phyloP scores from a whole-genome alignment of 2,113 vertebrate species.

The Chamaetylas fuelleborni region DNA sequence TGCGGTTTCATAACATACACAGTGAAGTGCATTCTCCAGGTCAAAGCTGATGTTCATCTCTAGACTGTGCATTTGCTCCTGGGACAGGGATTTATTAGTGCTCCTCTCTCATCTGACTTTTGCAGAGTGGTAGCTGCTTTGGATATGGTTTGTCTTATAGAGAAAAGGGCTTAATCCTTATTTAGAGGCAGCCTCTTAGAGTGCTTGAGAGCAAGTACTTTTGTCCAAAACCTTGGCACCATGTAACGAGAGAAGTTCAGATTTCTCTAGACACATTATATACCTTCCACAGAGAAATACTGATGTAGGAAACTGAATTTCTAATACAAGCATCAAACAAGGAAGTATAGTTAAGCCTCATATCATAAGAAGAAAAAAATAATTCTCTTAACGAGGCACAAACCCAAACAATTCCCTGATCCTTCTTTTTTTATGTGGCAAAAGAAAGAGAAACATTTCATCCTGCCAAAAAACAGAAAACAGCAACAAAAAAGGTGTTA shows the following conservation, averaged over 20 bases:
- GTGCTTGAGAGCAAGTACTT: not conserved
- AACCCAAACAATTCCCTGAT: not conserved
- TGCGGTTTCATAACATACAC: not conserved
- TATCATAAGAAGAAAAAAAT: not conserved
- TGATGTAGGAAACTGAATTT: not conserved
- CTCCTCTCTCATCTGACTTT: not conserved
- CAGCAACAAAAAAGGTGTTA: constrained; percentile 28
- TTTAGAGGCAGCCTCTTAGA: not conserved
- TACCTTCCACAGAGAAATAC: not conserved
- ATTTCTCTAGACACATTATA: not conserved
- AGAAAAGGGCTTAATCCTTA: not conserved
- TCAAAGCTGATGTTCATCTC: not conserved
- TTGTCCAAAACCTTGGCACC: not conserved
- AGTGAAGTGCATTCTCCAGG: not conserved
- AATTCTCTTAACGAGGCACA: not conserved
- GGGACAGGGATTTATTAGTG: not conserved
- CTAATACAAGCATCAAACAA: not conserved
- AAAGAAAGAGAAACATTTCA: constrained; percentile 7
- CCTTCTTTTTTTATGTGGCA: constrained; percentile 15
- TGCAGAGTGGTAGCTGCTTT: not conserved
- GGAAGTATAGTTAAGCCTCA: constrained; percentile 7
- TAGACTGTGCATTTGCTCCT: not conserved
- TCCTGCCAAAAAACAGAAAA: not conserved
- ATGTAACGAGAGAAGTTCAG: not conserved
- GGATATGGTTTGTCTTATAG: not conserved